Conservation (phyloP, 1,140 invertebrate genomes). For the Cataglyphis hispanica region DNA sequence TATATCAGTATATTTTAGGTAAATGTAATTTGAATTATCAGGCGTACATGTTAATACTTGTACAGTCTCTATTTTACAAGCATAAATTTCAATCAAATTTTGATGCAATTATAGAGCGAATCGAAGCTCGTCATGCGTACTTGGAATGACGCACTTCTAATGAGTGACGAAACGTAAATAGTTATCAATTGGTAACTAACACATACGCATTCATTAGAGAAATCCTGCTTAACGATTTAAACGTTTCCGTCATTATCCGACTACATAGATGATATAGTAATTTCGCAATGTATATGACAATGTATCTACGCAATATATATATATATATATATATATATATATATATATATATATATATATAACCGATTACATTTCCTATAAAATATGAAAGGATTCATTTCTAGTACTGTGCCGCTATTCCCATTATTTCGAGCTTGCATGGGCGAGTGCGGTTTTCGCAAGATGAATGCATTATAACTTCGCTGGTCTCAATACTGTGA, state of each 20-base stretch:
- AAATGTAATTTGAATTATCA: slow-evolving; percentile 40
- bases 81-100: slow-evolving; percentile 71
- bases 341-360: not conserved
- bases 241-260: slow-evolving; percentile 24
- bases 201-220: slow-evolving; percentile 12
- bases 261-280: slow-evolving; percentile 38
- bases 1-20: slow-evolving; percentile 11
- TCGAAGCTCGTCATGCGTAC: slow-evolving; percentile 12
- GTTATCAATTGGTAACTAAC: slow-evolving; percentile 41
- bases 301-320: not conserved
- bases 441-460: not conserved
- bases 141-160: slow-evolving; percentile 67
- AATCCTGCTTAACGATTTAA: slow-evolving; percentile 25
- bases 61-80: slow-evolving; percentile 11
- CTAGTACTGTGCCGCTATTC: not conserved
- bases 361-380: slow-evolving; percentile 17
- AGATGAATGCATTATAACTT: slow-evolving; percentile 60
- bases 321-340: no score
- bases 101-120: slow-evolving; percentile 53
- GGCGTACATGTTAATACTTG: not conserved
- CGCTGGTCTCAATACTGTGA: slow-evolving; percentile 34
- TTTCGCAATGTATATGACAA: not conserved
- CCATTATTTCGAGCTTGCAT: not conserved
- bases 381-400: slow-evolving; percentile 22
- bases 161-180: slow-evolving; percentile 64